phyloP scores from a whole-genome alignment of 2,113 vertebrate genomes.

The Nibea albiflora region DNA sequence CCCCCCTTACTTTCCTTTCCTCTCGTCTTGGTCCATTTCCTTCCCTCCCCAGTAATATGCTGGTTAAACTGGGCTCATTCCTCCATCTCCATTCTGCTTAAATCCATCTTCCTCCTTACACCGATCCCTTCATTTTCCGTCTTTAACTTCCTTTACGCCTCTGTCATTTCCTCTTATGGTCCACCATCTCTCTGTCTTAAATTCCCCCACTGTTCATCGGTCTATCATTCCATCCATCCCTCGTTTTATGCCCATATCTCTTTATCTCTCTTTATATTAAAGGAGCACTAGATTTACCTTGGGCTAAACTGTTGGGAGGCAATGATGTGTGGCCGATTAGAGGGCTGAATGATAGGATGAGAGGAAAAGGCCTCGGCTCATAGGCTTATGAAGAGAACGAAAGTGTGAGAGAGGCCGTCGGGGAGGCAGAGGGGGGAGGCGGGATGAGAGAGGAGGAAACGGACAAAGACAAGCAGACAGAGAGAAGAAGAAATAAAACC shows the following conservation, averaged over 20 bases:
- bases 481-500: slow-evolving; percentile 10
- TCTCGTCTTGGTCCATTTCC: background rate
- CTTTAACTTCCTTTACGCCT: background rate
- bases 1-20: too few species aligned
- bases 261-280: slow-evolving; percentile 32
- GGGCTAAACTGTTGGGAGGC: slow-evolving; percentile 53
- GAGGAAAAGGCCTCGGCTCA: slow-evolving; percentile 8
- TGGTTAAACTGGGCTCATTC: background rate
- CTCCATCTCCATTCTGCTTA: background rate
- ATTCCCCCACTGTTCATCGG: background rate
- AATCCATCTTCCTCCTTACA: background rate
- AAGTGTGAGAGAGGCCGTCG: background rate
- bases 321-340: slow-evolving; percentile 57
- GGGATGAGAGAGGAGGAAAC: background rate
- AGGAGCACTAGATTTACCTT: slow-evolving; percentile 62
- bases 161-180: background rate
- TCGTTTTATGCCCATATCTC: slow-evolving; percentile 6
- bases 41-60: background rate
- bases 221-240: slow-evolving; percentile 36
- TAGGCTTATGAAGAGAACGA: slow-evolving; percentile 5
- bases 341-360: slow-evolving; percentile 37
- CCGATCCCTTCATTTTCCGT: background rate
- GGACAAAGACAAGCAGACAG: background rate
- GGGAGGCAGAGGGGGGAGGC: background rate
- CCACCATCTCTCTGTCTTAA: slow-evolving; percentile 1